Percentiles rank a stretch among this genome's conserved stretches.
These are phyloP conservation scores for Origma solitaria DNA, from an alignment of 2,113 vertebrate species.

Conservation along the genomic window DNA sequence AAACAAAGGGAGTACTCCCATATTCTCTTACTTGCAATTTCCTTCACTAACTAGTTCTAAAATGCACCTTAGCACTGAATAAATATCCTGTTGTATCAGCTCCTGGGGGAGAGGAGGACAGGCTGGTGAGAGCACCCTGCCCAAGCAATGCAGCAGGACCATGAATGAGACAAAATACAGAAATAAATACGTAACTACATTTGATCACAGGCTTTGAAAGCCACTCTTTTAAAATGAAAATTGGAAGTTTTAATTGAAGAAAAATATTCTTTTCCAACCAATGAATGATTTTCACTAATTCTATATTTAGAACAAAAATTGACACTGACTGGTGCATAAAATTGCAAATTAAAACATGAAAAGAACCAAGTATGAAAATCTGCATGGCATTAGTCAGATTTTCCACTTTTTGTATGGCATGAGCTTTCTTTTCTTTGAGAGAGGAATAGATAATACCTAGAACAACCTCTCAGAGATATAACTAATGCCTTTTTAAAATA, in stretches of 20 bases:
- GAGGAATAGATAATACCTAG: background rate
- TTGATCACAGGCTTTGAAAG: background rate
- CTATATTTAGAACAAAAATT: background rate
- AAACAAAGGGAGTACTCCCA: background rate
- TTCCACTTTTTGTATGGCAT: background rate
- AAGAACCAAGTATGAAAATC: background rate
- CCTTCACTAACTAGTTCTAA: background rate
- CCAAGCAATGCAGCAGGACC: background rate
- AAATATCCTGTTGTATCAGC: background rate
- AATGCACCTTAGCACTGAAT: background rate
- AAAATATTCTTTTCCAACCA: background rate
- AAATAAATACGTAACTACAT: background rate
- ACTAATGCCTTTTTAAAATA: background rate
- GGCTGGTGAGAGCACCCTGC: background rate
- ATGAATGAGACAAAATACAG: background rate
- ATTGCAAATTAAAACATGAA: background rate
- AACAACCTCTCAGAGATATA: background rate
- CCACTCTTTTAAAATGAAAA: background rate
- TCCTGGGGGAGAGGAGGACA: background rate
- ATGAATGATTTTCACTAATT: background rate
- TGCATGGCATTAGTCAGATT: background rate
- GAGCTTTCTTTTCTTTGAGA: background rate
- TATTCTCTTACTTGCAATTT: background rate
- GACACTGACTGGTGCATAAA: background rate
- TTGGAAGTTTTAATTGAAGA: background rate